Evolutionary conservation across 2,888 invertebrate species (phyloP), one percentile per base, ranked within the genome.

Genomic region (Aphrophora alni): DNA sequence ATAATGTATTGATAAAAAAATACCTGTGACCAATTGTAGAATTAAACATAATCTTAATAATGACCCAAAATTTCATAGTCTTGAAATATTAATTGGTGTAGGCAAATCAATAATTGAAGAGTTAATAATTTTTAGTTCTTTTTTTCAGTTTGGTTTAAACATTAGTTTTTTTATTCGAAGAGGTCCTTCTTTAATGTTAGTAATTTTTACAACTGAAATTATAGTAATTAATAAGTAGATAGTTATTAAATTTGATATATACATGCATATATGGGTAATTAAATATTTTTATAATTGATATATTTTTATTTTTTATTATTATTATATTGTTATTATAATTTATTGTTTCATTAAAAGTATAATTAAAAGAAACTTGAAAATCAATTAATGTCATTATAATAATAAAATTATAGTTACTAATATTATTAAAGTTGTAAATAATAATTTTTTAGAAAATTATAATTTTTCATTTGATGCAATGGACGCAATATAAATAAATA

Each of bases 1-100:
- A 86, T 93, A 94, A 86, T 94, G 93, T 90, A 94, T 92, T 0
- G 93, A 91, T 89, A 94, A 87, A 87, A 94, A 92, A 87, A 94
- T 85, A 70, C 93, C 14, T 44, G 44, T 44, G 12, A 44, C 14
- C 12, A 44, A 7, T 14, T 10, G 17, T 8, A 44, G 3, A 14
- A 17, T 14, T 44, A 44, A 44, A 14, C 44, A 44, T 44, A 44
- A 8, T 14, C 44, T 12, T 44, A 44, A 33, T 33, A 33, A 33
- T 33, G 33, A 33, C 8, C 33, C 33, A 33, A 33, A 33, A 33
- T 33, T 33, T 33, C 33, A 33, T 33, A 3, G 8, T 33, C 33
- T 33, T 33, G 33, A 33, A 5, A 33, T 5, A 33, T 33, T 44
- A 44, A 7, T 14, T 44, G 44, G 44, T 2, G 44, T 17, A 8